phyloP scores from a whole-genome alignment of 92 coral and sea anemone genomes.

The Metridium senile region DNA sequence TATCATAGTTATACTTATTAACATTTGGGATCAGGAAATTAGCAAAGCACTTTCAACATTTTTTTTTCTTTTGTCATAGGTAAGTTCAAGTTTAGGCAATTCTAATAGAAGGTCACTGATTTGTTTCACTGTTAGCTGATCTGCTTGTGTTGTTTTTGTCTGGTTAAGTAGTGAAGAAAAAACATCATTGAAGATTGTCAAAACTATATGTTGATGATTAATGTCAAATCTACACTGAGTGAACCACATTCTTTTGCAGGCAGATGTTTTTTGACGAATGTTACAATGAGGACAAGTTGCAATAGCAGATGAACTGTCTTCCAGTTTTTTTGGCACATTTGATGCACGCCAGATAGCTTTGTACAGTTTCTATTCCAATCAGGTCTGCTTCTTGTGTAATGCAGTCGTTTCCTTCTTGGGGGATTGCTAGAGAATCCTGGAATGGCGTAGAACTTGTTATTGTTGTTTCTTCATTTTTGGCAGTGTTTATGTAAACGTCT shows the following conservation, averaged over 20 bases:
- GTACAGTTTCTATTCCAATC: slow-evolving; percentile 27
- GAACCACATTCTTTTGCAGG: slow-evolving; percentile 29
- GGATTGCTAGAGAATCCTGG: slow-evolving; percentile 24
- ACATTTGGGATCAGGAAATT: too few species aligned
- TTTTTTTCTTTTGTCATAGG: slow-evolving; percentile 21
- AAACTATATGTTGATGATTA: slow-evolving; percentile 1
- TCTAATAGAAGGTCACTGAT: slow-evolving; percentile 2
- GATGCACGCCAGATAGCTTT: slow-evolving; percentile 15
- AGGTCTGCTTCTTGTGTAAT: slow-evolving; percentile 19
- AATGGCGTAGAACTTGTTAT: slow-evolving; percentile 10
- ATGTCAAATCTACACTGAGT: slow-evolving; percentile 22
- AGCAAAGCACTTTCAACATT: neutral
- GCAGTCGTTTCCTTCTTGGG: slow-evolving; percentile 6
- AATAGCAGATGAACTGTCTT: slow-evolving; percentile 6
- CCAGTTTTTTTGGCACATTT: slow-evolving; percentile 38
- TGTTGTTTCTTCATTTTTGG: slow-evolving; percentile 23
- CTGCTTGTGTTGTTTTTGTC: slow-evolving; percentile 3
- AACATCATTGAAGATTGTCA: slow-evolving; percentile 26
- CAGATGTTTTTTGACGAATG: slow-evolving; percentile 12
- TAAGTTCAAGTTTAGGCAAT: slow-evolving; percentile 24
- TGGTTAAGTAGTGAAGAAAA: slow-evolving; percentile 15
- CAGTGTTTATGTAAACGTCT: slow-evolving; percentile 41
- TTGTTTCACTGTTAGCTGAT: slow-evolving; percentile 16
- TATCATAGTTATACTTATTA: too few species aligned
- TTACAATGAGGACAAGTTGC: slow-evolving; percentile 29